phyloP scores from a whole-genome alignment of 2,888 invertebrate species.

The Mantis religiosa region DNA sequence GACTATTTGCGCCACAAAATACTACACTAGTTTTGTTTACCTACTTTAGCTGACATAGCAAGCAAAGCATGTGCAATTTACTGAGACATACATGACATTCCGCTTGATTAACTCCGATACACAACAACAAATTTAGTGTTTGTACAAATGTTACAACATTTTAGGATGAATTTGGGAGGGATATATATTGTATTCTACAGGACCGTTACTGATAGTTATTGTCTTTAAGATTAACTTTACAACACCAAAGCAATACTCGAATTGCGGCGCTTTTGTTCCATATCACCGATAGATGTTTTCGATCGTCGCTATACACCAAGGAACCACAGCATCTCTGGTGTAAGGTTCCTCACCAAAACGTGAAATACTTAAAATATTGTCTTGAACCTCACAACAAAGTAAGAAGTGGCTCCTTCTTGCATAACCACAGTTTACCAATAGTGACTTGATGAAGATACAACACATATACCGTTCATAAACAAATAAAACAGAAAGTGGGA shows the following conservation, averaged over 20 bases:
- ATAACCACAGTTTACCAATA: not conserved
- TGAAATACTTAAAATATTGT: not conserved
- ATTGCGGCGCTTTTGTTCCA: not conserved
- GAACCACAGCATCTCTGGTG: not conserved
- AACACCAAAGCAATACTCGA: not conserved
- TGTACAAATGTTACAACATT: not conserved
- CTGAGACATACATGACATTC: not conserved
- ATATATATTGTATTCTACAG: not conserved
- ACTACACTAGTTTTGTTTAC: too few species aligned
- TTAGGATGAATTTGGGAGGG: not conserved
- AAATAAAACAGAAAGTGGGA: not conserved
- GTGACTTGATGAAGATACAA: not conserved
- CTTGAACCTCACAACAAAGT: not conserved
- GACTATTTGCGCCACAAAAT: not conserved
- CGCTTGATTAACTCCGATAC: not conserved
- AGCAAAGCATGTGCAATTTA: not conserved
- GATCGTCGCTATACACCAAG: not conserved
- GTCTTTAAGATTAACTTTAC: not conserved
- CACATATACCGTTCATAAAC: not conserved
- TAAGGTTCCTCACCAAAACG: not conserved
- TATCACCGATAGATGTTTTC: not conserved
- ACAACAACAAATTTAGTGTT: not conserved
- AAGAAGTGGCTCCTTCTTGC: not conserved
- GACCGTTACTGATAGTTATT: not conserved
- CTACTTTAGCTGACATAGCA: too few species aligned